A percentile compares a stretch with the other conserved stretches of the same genome.
Conservation (phyloP, 2,113 vertebrate species). For the Gracilinanus agilis region DNA sequence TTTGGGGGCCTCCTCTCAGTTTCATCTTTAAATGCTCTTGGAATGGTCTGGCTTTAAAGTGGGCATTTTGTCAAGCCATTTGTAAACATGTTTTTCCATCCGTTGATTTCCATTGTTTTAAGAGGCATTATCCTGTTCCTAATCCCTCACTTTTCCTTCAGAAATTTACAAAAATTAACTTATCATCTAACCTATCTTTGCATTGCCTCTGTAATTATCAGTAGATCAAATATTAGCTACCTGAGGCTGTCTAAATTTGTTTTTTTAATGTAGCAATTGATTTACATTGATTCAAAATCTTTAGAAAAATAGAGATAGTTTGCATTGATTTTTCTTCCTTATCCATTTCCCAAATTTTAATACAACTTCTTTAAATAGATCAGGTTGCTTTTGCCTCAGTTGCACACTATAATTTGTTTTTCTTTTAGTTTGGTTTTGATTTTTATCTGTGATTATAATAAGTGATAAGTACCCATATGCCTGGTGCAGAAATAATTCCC, state of each 20-base stretch:
- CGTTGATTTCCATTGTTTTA: not conserved
- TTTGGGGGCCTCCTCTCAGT: not conserved
- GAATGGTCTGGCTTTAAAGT: not conserved
- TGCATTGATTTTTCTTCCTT: not conserved
- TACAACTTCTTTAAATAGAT: not conserved
- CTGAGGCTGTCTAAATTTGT: not conserved
- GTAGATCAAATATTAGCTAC: not conserved
- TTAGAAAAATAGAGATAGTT: not conserved
- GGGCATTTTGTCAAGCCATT: not conserved
- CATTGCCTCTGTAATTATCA: not conserved
- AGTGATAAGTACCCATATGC: not conserved
- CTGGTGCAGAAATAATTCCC: not conserved
- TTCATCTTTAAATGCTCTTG: not conserved
- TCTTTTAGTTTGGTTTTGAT: not conserved
- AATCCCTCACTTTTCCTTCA: not conserved
- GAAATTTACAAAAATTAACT: not conserved
- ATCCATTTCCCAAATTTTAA: not conserved
- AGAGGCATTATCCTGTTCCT: not conserved
- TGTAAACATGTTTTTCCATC: not conserved
- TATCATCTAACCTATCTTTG: not conserved
- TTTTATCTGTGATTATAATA: not conserved
- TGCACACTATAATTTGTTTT: not conserved
- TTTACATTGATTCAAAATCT: not conserved
- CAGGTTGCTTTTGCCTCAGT: not conserved
- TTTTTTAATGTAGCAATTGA: not conserved